Evolutionary conservation across 2,797 vertebrate species (phyloP), one percentile per base, ranked within the genome.

Genomic region (Halcyon smyrnensis): DNA sequence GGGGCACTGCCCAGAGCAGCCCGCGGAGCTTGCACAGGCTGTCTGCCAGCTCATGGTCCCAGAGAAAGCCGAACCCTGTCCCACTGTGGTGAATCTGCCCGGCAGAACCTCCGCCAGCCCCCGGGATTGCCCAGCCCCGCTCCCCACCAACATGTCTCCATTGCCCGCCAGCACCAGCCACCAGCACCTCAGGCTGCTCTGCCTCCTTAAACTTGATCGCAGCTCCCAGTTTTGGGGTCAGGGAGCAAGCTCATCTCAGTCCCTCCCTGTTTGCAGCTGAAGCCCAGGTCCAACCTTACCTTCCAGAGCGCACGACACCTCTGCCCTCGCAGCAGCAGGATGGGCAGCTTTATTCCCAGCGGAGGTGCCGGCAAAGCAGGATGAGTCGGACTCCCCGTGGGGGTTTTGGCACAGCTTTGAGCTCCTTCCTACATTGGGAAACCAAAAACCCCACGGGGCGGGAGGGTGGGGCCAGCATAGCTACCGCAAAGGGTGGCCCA

Each of bases 381-480:
- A 96, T 94, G 95, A 97, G 93, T 90, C 64, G 88, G 94, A 94
- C 89, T 86, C 54, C 93, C 93, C 15, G 23, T 65, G 90, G 84
- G 94, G 90, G 59, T 87, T 94, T 94, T 94, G 91, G 64, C 93
- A 70, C 12, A 1, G 67, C 67, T 84, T 50, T 60, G 80, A 50
- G 59, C 37, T 90, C 36, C 89, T 94, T 94, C 91, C 85, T 36
- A 43, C 80, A 50, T 95, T 96, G 91, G 77, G 95, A 97, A 95
- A 96, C 89, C 83, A 48, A 90, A 95, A 82, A 11, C 83, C 68
- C 68, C 60, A 67, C 56, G 8, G 59, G 24, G 57, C 0, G 0
- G 80, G 7, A 20, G 96, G 96, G 96, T 88, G 96, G 77, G 85
- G 96, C 89, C 6, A 2, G 57, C 36, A 5, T 15, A 71, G 80